phyloP scores from a whole-genome alignment of 1,140 invertebrate species.

The Drosophila kepulauana region DNA sequence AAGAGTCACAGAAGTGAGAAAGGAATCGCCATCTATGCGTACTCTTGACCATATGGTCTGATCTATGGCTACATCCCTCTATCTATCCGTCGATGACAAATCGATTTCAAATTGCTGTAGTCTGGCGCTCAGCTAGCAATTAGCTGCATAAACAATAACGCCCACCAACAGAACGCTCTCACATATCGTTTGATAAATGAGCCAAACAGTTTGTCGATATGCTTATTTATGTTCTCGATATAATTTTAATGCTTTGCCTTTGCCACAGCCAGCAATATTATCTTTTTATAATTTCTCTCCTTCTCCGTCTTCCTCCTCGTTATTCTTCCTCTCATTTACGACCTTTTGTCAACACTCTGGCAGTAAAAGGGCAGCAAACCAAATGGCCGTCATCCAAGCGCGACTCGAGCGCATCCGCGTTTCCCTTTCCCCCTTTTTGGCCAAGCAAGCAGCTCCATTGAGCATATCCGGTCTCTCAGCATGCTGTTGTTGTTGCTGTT shows the following conservation, averaged over 20 bases:
- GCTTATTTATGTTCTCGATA: slow-evolving; percentile 69
- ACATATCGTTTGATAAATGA: slow-evolving; percentile 76
- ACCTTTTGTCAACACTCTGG: slow-evolving; percentile 62
- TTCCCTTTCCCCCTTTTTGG: slow-evolving; percentile 19
- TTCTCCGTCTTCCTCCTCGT: slow-evolving; percentile 2
- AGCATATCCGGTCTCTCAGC: slow-evolving; percentile 52
- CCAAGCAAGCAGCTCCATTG: slow-evolving; percentile 3
- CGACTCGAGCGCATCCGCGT: slow-evolving; percentile 49
- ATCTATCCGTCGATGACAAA: slow-evolving; percentile 48
- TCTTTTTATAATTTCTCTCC: slow-evolving; percentile 68
- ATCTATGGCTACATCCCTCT: neutral
- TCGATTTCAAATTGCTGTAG: slow-evolving; percentile 64
- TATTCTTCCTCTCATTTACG: slow-evolving; percentile 8
- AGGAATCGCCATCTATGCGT: slow-evolving; percentile 4
- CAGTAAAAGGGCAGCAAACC: neutral
- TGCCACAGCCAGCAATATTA: slow-evolving; percentile 58
- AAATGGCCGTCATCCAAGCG: slow-evolving; percentile 48
- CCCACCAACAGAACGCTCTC: slow-evolving; percentile 54
- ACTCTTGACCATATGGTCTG: slow-evolving; percentile 22
- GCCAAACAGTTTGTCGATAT: slow-evolving; percentile 66
- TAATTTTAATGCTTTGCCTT: slow-evolving; percentile 44
- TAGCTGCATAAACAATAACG: slow-evolving; percentile 57
- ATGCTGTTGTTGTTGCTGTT: slow-evolving; percentile 19
- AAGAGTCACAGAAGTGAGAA: slow-evolving; percentile 24
- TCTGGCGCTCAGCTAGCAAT: slow-evolving; percentile 27